Conservation (phyloP, 2,797 vertebrate species). For the Pteronotus mesoamericanus region DNA sequence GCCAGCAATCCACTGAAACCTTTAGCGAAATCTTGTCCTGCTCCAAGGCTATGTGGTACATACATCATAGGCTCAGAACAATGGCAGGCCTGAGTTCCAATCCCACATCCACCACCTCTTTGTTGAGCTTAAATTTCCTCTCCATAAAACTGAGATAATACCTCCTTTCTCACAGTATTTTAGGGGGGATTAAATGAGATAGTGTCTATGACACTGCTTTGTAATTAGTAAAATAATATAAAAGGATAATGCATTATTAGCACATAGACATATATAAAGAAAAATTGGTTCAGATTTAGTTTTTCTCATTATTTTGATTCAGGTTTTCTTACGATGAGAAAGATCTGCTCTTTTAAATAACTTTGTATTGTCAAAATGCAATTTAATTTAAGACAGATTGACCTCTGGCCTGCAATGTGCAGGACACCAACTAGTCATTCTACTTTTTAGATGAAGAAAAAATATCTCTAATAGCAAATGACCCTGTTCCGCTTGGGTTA, state of each 20-base stretch:
- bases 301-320: background rate
- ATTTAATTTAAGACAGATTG: constrained; percentile 23
- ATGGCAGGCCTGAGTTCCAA: background rate
- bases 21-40: background rate
- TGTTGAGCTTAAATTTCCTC: background rate
- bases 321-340: background rate
- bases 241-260: background rate
- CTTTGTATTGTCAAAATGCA: background rate
- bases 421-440: background rate
- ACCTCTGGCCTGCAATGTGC: background rate
- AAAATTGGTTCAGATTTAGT: background rate
- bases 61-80: background rate
- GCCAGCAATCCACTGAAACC: background rate
- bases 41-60: background rate
- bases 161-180: background rate
- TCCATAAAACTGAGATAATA: background rate
- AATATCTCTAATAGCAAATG: constrained; percentile 2
- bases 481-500: constrained; percentile 6
- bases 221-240: background rate
- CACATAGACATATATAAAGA: background rate
- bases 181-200: background rate
- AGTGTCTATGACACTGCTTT: background rate
- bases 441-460: constrained; percentile 1
- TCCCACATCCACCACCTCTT: background rate
- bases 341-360: constrained; percentile 28